phyloP scores from a whole-genome alignment of 2,888 invertebrate species.

The Morpho deidamia region DNA sequence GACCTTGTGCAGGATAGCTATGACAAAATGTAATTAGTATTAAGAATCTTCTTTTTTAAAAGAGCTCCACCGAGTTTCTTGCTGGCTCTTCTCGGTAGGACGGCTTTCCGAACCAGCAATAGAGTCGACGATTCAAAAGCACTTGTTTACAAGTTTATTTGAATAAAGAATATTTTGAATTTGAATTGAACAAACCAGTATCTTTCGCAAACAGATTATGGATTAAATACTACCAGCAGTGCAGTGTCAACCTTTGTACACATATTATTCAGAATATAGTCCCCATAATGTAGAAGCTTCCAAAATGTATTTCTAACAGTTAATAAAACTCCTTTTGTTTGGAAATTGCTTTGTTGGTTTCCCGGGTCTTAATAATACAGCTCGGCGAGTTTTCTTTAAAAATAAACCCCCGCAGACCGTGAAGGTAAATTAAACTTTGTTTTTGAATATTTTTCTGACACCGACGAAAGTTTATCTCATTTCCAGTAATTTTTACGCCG shows the following conservation, averaged over 20 bases:
- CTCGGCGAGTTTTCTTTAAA: slow-evolving; percentile 9
- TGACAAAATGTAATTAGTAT: too few relatives aligned
- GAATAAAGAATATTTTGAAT: too few relatives aligned
- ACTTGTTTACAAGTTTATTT: too few relatives aligned
- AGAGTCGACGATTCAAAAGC: too few relatives aligned
- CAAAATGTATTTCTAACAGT: not conserved
- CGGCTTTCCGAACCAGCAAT: too few relatives aligned
- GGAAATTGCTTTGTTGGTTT: slow-evolving; percentile 7
- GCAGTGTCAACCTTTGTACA: not conserved
- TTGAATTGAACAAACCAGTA: too few relatives aligned
- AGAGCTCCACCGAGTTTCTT: too few relatives aligned
- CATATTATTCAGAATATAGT: not conserved
- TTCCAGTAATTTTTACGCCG: slow-evolving; percentile 20
- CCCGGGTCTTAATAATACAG: slow-evolving; percentile 6
- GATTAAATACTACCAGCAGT: not conserved
- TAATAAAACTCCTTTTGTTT: slow-evolving; percentile 11
- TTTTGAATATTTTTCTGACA: slow-evolving; percentile 20
- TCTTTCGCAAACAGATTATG: not conserved
- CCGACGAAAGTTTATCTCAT: slow-evolving; percentile 16
- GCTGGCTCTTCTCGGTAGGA: too few relatives aligned
- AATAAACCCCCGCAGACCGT: slow-evolving; percentile 12
- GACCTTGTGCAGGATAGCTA: too few relatives aligned
- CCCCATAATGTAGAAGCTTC: too few relatives aligned
- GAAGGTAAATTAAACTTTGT: slow-evolving; percentile 27
- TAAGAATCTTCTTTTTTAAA: too few relatives aligned